phyloP scores from a whole-genome alignment of 2,113 vertebrate genomes.

The Hemibagrus wyckioides region DNA sequence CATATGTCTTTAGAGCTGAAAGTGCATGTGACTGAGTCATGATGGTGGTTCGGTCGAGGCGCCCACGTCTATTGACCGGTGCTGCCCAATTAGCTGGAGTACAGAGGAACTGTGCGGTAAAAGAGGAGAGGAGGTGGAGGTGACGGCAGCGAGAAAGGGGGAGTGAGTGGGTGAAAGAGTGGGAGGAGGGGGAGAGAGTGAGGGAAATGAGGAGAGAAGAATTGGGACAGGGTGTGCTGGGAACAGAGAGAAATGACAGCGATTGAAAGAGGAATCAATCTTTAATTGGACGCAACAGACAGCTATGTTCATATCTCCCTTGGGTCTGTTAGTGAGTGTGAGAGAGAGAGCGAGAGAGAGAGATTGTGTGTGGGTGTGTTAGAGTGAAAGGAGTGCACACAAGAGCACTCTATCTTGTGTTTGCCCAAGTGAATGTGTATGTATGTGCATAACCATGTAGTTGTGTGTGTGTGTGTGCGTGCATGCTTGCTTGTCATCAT shows the following conservation, averaged over 20 bases:
- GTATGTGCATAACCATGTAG: neutral
- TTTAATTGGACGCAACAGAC: slow-evolving; percentile 72
- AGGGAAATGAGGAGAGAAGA: slow-evolving; percentile 4
- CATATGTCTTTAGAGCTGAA: slow-evolving; percentile 45
- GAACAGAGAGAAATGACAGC: slow-evolving; percentile 28
- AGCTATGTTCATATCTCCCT: slow-evolving; percentile 66
- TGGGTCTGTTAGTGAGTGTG: slow-evolving; percentile 64
- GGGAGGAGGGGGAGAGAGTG: neutral
- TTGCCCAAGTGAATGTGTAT: slow-evolving; percentile 15
- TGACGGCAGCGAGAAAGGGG: slow-evolving; percentile 16
- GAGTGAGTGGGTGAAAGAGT: neutral
- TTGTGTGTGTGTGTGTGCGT: neutral
- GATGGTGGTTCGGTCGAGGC: slow-evolving; percentile 40
- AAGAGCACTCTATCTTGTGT: slow-evolving; percentile 1
- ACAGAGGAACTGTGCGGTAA: neutral
- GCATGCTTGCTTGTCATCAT: slow-evolving; percentile 49
- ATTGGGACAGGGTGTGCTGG: slow-evolving; percentile 5
- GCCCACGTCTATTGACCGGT: slow-evolving; percentile 57
- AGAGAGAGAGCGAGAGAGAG: neutral
- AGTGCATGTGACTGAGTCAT: slow-evolving; percentile 47
- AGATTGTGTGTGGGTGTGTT: neutral
- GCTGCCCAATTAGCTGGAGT: slow-evolving; percentile 59
- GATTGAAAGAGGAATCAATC: slow-evolving; percentile 41
- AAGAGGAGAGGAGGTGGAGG: slow-evolving; percentile 49
- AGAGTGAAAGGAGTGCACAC: neutral